phyloP scores from a whole-genome alignment of 64 coral and sea anemone genomes.

The Porites australiensis region DNA sequence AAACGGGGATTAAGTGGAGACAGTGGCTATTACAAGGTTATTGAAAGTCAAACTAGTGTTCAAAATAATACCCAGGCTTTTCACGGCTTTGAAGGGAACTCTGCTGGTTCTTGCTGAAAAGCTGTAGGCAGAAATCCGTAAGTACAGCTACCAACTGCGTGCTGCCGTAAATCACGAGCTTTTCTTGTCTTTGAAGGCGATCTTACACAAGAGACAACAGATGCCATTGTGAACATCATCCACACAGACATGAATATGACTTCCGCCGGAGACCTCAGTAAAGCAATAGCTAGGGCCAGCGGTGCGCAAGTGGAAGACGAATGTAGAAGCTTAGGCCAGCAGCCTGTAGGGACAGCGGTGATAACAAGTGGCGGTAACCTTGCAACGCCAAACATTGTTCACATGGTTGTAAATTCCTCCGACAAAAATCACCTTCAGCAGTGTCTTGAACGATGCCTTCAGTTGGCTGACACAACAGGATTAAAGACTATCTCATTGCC shows the following conservation, averaged over 20 bases:
- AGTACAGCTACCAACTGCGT: too few species aligned
- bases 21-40: too few species aligned
- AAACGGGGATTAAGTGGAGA: too few species aligned
- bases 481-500: constrained; percentile 35
- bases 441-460: constrained; percentile 30
- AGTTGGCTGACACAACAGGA: not conserved
- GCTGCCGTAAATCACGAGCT: not conserved
- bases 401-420: constrained; percentile 25
- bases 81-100: too few species aligned
- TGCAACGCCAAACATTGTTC: not conserved
- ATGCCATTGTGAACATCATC: constrained; percentile 82
- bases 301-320: constrained; percentile 60
- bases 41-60: too few species aligned
- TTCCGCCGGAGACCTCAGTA: constrained; percentile 60
- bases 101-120: too few species aligned
- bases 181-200: constrained; percentile 46
- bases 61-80: too few species aligned
- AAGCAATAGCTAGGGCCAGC: constrained; percentile 41
- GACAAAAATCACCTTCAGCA: not conserved
- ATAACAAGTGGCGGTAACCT: not conserved
- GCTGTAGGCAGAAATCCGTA: too few species aligned
- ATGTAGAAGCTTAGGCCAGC: constrained; percentile 38
- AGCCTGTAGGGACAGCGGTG: not conserved
- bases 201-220: constrained; percentile 52
- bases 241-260: constrained; percentile 65